Evolutionary conservation across 2,797 vertebrate genomes (phyloP).

Genomic region (Melopsittacus undulatus): DNA sequence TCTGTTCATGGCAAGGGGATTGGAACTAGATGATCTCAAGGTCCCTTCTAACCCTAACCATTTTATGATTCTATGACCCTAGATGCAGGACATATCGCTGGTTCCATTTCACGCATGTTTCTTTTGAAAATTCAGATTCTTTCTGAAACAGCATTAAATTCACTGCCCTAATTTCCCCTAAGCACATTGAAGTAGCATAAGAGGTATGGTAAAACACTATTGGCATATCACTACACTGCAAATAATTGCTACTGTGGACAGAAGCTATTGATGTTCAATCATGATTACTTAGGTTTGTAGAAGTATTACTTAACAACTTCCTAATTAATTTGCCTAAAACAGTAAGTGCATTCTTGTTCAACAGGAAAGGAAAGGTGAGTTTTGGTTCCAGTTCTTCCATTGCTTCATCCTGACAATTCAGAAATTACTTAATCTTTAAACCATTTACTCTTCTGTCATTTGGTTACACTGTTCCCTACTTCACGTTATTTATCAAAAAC

Average conservation of each 20-base stretch:
- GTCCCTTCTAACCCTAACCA: neutral
- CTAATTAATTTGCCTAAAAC: neutral
- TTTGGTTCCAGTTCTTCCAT: neutral
- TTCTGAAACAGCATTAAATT: neutral
- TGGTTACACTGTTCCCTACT: neutral
- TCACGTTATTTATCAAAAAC: neutral
- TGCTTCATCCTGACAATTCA: neutral
- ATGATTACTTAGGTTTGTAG: neutral
- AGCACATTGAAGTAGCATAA: neutral
- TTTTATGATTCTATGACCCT: neutral
- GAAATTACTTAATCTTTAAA: neutral
- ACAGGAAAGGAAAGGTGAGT: neutral
- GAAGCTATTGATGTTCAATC: neutral
- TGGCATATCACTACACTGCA: neutral
- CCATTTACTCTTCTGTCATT: neutral
- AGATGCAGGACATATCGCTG: neutral
- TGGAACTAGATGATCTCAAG: neutral
- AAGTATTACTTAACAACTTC: neutral
- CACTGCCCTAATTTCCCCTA: fast-evolving
- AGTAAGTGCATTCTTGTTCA: neutral
- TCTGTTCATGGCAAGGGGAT: neutral
- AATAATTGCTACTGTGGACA: neutral
- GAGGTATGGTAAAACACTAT: neutral
- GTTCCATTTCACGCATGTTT: neutral
- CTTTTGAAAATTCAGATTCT: neutral